Conservation (phyloP, 2,797 vertebrate genomes). For the Emys orbicularis region DNA sequence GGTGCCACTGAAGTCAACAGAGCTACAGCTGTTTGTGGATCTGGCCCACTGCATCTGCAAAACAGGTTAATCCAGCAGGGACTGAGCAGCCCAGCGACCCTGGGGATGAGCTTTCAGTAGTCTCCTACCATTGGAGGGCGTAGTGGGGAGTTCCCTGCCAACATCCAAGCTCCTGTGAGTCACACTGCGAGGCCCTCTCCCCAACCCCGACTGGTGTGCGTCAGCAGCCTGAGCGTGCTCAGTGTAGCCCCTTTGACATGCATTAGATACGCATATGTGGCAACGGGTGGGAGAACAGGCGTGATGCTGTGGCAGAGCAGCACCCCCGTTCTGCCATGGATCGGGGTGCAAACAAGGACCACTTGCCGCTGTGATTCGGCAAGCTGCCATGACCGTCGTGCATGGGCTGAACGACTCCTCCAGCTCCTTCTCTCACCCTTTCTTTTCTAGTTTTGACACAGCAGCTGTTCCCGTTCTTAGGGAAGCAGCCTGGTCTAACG, state of each 20-base stretch:
- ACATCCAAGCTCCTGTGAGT: background rate
- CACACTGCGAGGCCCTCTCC: background rate
- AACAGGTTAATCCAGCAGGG: background rate
- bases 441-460: background rate
- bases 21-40: background rate
- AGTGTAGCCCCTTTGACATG: background rate
- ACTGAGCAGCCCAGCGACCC: background rate
- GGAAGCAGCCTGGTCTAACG: background rate
- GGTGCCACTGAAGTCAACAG: background rate
- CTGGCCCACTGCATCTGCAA: background rate
- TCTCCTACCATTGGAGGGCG: too few species aligned
- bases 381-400: fast-evolving
- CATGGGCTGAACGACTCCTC: background rate
- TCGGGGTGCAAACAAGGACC: background rate
- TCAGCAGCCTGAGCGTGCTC: too few species aligned
- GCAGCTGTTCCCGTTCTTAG: background rate
- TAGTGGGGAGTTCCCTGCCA: too few species aligned
- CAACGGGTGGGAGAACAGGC: background rate
- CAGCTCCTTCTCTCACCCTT: background rate
- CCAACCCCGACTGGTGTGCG: background rate
- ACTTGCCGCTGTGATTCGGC: background rate
- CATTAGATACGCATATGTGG: too few species aligned
- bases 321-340: background rate
- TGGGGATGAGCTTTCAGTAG: background rate
- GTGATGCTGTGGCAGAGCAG: background rate